Percentiles rank a stretch among this genome's conserved stretches.
phyloP scores from a whole-genome alignment of 2,797 vertebrate species.

The Alca torda region DNA sequence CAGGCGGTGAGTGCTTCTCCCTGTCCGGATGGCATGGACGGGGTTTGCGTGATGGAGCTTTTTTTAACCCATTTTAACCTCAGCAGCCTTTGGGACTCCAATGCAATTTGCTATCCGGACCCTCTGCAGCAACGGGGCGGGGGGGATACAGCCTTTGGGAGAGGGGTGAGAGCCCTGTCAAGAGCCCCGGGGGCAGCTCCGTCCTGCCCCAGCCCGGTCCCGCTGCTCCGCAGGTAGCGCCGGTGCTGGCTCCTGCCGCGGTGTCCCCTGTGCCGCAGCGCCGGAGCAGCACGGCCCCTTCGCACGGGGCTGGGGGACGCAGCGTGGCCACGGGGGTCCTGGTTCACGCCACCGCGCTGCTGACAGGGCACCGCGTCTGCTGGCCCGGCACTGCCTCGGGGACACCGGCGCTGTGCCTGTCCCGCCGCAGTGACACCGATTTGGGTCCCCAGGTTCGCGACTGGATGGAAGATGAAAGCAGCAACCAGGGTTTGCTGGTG shows the following conservation, averaged over 20 bases:
- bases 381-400: background rate
- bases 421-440: fast-evolving
- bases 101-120: background rate
- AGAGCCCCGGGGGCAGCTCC: fast-evolving
- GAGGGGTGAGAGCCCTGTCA: background rate
- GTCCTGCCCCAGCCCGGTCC: background rate
- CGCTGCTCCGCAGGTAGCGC: fast-evolving
- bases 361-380: background rate
- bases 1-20: constrained; percentile 81
- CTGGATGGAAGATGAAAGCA: constrained; percentile 83
- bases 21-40: background rate
- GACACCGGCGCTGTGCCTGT: fast-evolving
- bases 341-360: fast-evolving
- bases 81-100: background rate
- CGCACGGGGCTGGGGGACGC: fast-evolving
- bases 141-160: background rate
- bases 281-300: fast-evolving
- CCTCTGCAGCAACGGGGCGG: background rate
- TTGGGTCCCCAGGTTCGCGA: constrained; percentile 80
- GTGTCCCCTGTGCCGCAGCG: background rate
- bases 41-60: background rate
- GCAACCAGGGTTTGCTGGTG: constrained; percentile 85
- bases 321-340: fast-evolving
- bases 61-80: background rate
- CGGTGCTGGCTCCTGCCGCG: fast-evolving